Evolutionary conservation across 2,888 invertebrate genomes (phyloP), one percentile per base, ranked within the genome.

Genomic region (Troides aeacus): DNA sequence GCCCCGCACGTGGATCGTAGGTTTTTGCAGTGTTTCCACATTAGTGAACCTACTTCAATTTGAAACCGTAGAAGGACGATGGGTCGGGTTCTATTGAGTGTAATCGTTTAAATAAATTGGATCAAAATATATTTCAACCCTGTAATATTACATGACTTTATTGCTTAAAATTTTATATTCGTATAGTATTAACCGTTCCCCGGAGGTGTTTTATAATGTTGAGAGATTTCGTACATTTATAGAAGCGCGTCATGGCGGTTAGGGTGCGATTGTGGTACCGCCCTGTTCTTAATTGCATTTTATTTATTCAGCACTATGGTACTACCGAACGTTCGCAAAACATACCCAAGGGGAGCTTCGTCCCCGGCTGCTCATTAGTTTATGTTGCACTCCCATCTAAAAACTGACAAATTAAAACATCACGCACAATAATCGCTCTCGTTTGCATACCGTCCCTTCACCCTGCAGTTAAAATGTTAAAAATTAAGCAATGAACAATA

Each of bases 221-320:
- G 75, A 79, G 77, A 77, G 80, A 80, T 84, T 84, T 80, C 76
- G 77, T 81, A 84, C 80, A 82, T 80, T 78, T 77, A 79, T 78
- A 78, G 78, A 78, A 70, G 76, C 73, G 75, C 72, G 77, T 79
- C 77, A 77, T 76, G 76, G 78, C 77, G 72, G 18, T 72, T 74
- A 78, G 80, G 79, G 80, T 77, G 81, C 77, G 79, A 77, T 76
- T 74, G 77, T 77, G 77, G 73, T 76, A 74, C 76, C 78, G 73
- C 78, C 84, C 85, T 83, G 79, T 79, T 83, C 82, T 87, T 87
- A 89, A 90, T 91, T 89, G 87, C 84, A 85, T 87, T 90, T 90
- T 90, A 91, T 89, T 90, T 90, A 91, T 90, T 90, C 89, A 91
- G 81, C 81, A 81, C 84, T 81, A 78, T 79, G 78, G 81, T 79